phyloP scores from a whole-genome alignment of 2,113 vertebrate species.

The Numenius arquata region DNA sequence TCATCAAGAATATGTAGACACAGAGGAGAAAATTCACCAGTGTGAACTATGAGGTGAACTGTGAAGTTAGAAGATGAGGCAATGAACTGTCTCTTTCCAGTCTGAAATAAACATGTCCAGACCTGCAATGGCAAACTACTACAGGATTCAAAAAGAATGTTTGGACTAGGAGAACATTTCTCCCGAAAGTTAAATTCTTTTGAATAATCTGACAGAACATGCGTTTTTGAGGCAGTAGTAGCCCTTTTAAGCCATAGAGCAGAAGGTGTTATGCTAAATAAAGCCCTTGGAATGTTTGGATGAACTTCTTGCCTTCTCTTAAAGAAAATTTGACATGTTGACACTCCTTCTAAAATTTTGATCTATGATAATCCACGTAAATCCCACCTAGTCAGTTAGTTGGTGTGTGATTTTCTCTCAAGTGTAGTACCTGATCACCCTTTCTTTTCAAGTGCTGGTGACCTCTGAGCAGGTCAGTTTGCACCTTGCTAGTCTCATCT shows the following conservation, averaged over 20 bases:
- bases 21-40: neutral
- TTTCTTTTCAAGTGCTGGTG: slow-evolving; percentile 53
- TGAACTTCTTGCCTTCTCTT: slow-evolving; percentile 60
- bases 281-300: slow-evolving; percentile 54
- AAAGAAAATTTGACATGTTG: slow-evolving; percentile 68
- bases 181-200: slow-evolving; percentile 36
- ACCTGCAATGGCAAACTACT: neutral
- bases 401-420: slow-evolving; percentile 43
- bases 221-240: slow-evolving; percentile 17
- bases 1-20: neutral
- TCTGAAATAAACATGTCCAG: slow-evolving; percentile 6
- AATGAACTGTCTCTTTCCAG: neutral
- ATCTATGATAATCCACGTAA: slow-evolving; percentile 66
- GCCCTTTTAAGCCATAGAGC: slow-evolving; percentile 39
- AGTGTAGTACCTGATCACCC: slow-evolving; percentile 30
- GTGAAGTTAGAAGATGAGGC: neutral
- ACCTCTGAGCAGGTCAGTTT: slow-evolving; percentile 56
- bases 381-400: slow-evolving; percentile 58
- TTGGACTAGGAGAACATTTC: neutral
- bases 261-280: slow-evolving; percentile 67
- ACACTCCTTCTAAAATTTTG: slow-evolving; percentile 61
- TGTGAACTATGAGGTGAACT: neutral
- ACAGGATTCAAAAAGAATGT: slow-evolving; percentile 16
- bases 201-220: slow-evolving; percentile 54
- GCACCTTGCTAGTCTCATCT: slow-evolving; percentile 53